Evolutionary conservation across 2,888 invertebrate genomes (phyloP), one percentile per base, ranked within the genome.

Genomic region (Scaptomyza flava): DNA sequence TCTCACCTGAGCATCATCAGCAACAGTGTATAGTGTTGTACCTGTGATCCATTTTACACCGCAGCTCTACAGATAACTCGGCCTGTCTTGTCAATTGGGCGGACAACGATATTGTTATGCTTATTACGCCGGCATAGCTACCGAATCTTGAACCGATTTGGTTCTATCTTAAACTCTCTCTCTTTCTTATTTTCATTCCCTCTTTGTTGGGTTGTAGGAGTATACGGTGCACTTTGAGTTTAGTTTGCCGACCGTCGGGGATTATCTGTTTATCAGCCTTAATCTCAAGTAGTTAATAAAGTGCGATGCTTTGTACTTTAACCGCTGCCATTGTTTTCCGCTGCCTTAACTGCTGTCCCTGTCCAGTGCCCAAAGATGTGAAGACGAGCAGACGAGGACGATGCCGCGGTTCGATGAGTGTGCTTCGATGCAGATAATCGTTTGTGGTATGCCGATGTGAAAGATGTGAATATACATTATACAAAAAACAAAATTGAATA

Each of bases 251-350:
- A 77, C 83, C 80, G 73, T 71, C 68, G 62, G 65, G 81, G 90
- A 90, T 90, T 90, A 90, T 89, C 90, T 89, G 84, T 86, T 90
- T 90, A 90, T 90, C 90, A 89, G 91, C 72, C 82, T 77, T 90
- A 90, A 90, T 90, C 90, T 90, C 90, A 90, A 90, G 90, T 90
- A 90, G 89, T 90, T 90, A 90, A 90, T 90, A 90, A 90, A 90
- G 90, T 90, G 90, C 90, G 79, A 86, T 83, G 84, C 87, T 90
- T 90, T 90, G 90, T 90, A 83, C 83, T 89, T 81, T 74, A 76
- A 77, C 90, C 90, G 90, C 83, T 78, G 60, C 71, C 72, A 81
- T 89, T 90, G 87, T 89, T 77, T 72, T 38, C 8, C 36, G 45
- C 52, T 48, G 30, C 43, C 27, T 42, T 20, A 11, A 14, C 47